Evolutionary conservation across 92 coral and sea anemone genomes (phyloP), one percentile per base, ranked within the genome.

Genomic region (Epizoanthus illoricatus): DNA sequence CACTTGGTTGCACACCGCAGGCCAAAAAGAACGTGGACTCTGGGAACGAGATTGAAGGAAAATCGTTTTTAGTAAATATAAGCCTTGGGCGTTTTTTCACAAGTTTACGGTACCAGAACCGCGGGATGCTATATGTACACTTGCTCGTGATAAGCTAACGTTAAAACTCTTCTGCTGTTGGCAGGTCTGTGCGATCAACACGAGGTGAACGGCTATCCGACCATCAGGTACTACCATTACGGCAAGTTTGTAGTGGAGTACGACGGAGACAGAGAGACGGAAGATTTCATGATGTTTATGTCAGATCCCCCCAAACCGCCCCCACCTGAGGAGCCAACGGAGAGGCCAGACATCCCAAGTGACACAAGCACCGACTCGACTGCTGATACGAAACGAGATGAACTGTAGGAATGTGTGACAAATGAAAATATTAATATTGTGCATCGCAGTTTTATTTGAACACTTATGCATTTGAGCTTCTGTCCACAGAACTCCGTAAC

Each of bases 191-290:
- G 99, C 65, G 92, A 88, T 84, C 89, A 76, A 42, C 97, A 97
- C 69, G 91, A 92, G 39, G 98, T 97, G 12, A 86, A 83, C 61
- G 99, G 98, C 47, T 97, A 93, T 76, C 99, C 99, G 10, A 97
- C 94, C 55, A 90, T 97, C 81, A 90, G 88, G 74, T 92, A 92
- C 85, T 97, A 97, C 83, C 81, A 87, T 55, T 91, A 76, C 70
- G 98, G 98, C 19, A 68, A 74, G 16, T 89, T 80, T 81, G 86
- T 88, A 55, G 88, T 91, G 36, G 97, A 95, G 80, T 93, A 93
- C 76, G 98, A 95, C 79, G 94, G 97, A 5, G 89, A 84, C 45
- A 84, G 97, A 80, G 92, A 91, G 28, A 67, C 90, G 42, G 90
- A 89, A 74, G 95, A 93, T 74, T 95, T 95, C 66, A 71, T 87